A percentile compares a stretch with the other conserved stretches of the same genome.
Conservation (phyloP, 30 jellyfish, hydroid and myxozoan genomes). For the Hydractinia echinata region DNA sequence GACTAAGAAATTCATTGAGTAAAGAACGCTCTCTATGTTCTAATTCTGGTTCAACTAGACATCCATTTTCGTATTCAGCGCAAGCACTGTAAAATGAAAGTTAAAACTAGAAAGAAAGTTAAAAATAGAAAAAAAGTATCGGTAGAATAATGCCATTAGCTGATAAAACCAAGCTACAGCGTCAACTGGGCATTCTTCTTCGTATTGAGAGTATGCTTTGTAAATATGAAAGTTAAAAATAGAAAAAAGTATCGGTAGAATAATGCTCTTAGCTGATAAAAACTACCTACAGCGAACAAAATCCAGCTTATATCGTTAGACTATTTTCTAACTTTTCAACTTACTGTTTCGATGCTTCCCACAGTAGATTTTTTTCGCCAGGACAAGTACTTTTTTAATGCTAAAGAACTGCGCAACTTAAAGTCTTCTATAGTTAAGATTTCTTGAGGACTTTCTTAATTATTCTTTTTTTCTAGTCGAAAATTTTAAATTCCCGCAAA, state of each 20-base stretch:
- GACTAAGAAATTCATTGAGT: too few relatives aligned
- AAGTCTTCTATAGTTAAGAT: not conserved
- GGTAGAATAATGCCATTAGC: not conserved
- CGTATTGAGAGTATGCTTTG: too few relatives aligned
- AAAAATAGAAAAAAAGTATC: too few relatives aligned
- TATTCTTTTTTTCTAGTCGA: too few relatives aligned
- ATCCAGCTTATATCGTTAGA: not conserved
- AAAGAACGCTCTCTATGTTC: conserved; percentile 26
- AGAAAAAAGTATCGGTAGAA: not conserved
- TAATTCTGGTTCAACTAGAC: conserved; percentile 11
- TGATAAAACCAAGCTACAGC: not conserved
- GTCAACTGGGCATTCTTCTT: too few relatives aligned
- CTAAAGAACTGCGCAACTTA: conserved; percentile 1
- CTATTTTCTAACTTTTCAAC: not conserved
- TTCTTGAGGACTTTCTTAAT: too few relatives aligned
- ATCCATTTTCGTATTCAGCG: conserved; percentile 25
- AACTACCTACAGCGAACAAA: not conserved
- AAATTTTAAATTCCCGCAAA: too few relatives aligned
- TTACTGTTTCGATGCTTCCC: conserved; percentile 8
- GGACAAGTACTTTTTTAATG: conserved; percentile 6
- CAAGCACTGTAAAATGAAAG: conserved; percentile 14
- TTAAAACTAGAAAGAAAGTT: too few relatives aligned
- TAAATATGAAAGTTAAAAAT: not conserved
- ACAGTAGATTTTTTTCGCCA: not conserved
- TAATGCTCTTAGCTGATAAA: not conserved